Percentiles rank a stretch among this genome's conserved stretches.
Evolutionary conservation across 2,797 vertebrate species (phyloP).

Genomic region (Chaunax sp.): DNA sequence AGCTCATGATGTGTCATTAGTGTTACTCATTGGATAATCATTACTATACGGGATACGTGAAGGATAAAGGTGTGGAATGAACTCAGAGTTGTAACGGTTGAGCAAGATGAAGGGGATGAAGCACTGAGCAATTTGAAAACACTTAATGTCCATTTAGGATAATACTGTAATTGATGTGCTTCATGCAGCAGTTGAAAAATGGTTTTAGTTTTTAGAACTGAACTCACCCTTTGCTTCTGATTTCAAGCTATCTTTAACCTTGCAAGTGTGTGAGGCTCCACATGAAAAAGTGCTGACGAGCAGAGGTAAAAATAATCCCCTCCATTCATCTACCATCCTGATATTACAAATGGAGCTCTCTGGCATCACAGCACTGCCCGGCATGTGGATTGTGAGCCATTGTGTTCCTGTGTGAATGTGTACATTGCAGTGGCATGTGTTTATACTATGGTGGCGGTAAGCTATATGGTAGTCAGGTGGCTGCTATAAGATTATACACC

Average conservation of each 20-base stretch:
- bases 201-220: neutral
- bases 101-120: conserved; percentile 5
- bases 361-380: conserved; percentile 52
- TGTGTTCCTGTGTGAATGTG: conserved; percentile 68
- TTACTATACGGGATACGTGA: conserved; percentile 19
- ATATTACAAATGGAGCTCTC: conserved; percentile 52
- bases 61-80: conserved; percentile 2
- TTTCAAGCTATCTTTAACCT: conserved; percentile 1
- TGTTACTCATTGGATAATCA: conserved; percentile 51
- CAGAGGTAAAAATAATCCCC: conserved; percentile 63
- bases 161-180: neutral
- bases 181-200: neutral
- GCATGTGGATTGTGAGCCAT: conserved; percentile 67
- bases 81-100: conserved; percentile 4
- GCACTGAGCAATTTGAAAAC: neutral
- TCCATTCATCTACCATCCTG: conserved; percentile 39
- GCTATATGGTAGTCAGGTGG: conserved; percentile 74
- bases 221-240: neutral
- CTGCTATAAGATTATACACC: conserved; percentile 60
- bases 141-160: neutral
- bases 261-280: neutral
- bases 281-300: conserved; percentile 19
- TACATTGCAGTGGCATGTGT: conserved; percentile 60
- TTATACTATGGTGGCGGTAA: conserved; percentile 59
- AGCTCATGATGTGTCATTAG: conserved; percentile 56